Evolutionary conservation across 2,797 vertebrate genomes (phyloP).

Genomic region (Rhincodon typus): DNA sequence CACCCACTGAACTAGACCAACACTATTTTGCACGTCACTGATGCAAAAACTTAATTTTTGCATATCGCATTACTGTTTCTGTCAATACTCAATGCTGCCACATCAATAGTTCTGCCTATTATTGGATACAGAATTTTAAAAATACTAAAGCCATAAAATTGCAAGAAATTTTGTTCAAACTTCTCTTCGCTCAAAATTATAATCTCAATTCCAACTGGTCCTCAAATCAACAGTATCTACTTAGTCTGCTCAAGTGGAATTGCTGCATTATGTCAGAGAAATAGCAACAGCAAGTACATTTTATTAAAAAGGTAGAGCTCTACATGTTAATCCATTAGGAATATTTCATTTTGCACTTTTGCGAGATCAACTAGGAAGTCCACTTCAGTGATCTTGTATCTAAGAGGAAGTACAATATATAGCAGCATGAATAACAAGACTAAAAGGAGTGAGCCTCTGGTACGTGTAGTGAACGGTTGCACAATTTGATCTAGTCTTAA

Average conservation of each 20-base stretch:
- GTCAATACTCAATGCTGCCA: neutral
- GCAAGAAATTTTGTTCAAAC: neutral
- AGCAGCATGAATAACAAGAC: neutral
- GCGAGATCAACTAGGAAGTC: neutral
- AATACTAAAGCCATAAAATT: neutral
- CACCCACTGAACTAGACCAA: neutral
- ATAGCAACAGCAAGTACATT: neutral
- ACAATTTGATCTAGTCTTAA: neutral
- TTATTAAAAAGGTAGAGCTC: neutral
- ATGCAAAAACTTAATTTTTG: neutral
- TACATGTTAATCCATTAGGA: neutral
- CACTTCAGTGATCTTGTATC: neutral
- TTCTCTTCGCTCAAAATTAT: neutral
- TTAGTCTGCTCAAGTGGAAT: too few species aligned
- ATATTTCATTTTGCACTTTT: neutral
- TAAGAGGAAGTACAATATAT: neutral
- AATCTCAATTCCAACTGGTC: neutral
- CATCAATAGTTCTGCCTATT: neutral
- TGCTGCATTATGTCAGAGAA: too few species aligned
- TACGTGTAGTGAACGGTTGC: neutral
- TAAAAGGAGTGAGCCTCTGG: neutral
- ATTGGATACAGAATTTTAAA: neutral
- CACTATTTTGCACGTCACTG: neutral
- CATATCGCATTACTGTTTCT: neutral
- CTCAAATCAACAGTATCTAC: neutral